Evolutionary conservation across 2,113 vertebrate species (phyloP).

Genomic region (Rhodinocichla rosea): DNA sequence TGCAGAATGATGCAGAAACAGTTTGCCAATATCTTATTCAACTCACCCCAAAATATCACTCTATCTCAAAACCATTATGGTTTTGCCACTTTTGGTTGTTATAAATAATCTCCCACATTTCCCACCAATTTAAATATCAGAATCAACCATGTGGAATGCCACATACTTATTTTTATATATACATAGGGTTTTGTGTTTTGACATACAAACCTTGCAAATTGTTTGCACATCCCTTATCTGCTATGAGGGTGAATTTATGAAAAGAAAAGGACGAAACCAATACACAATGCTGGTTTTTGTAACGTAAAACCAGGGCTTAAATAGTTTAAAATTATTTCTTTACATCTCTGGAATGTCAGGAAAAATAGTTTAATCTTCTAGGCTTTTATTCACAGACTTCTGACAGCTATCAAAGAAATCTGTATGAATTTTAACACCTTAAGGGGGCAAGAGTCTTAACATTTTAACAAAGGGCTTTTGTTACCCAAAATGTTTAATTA

Average conservation of each 20-base stretch:
- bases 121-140: background rate
- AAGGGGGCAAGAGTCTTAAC: slow-evolving; percentile 19
- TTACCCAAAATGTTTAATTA: slow-evolving; percentile 44
- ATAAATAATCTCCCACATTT: background rate
- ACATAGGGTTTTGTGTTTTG: background rate
- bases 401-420: background rate
- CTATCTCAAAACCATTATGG: background rate
- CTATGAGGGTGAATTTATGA: background rate
- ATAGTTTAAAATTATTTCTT: background rate
- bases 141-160: background rate
- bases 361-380: background rate
- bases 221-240: background rate
- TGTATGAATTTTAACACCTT: slow-evolving; percentile 40
- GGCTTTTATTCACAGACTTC: background rate
- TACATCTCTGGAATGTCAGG: background rate
- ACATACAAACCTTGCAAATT: background rate
- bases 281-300: background rate
- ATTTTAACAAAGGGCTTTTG: slow-evolving; percentile 38
- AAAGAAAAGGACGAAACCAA: background rate
- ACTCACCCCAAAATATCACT: background rate
- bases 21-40: slow-evolving; percentile 23
- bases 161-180: background rate
- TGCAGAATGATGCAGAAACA: background rate
- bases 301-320: background rate
- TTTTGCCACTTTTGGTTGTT: background rate